Base-by-base conservation (phyloP, 2,888 invertebrate species). In the Trissolcus brochymenae region DNA sequence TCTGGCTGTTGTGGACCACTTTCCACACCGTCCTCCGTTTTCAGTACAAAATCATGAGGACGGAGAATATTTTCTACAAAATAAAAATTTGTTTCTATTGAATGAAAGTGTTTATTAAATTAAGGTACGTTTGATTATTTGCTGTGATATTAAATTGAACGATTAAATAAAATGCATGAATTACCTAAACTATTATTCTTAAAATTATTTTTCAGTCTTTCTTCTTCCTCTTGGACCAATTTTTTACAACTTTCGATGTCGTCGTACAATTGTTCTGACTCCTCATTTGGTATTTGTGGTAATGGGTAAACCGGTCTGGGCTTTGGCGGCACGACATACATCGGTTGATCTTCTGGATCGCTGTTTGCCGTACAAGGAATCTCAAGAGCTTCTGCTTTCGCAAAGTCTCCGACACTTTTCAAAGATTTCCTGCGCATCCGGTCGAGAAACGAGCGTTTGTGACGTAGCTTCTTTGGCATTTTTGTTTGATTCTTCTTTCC, bases 241-340 rank as follows among this genome's bases (percentile, higher is more conserved):
- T 79, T 75, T n/a, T 79, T 81, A 25, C 71, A 81, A 16, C 68
- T 67, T 3, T 78, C 82, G 49, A 88, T 84, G 19, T 89, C 88
- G 53, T 89, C 88, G 70, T 88, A 88, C 59, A 86, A 71, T 56
- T 84, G 82, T 35, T 87, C 82, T 1, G 62, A 4, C 0, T 41
- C 65, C 2, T 64, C 54, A 11, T 59, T 54, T 4, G 74, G 53
- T 4, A 61, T 50, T 16, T 83, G 79, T 1, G 84, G 82, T 50
- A 81, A 81, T 16, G 71, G 65, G 21, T 81, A 82, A 67, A 88
- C 79, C 1, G 88, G 86, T 40, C 86, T 81, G 0, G 88, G 88
- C 2, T 83, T 83, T 1, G 89, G 88, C 4, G 85, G 87, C 25
- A 79, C 82, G 29, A 81, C 82, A 59, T 88, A 88, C 59, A 86